Evolutionary conservation across 1,140 invertebrate genomes (phyloP).

Genomic region (Leptopilina boulardi): DNA sequence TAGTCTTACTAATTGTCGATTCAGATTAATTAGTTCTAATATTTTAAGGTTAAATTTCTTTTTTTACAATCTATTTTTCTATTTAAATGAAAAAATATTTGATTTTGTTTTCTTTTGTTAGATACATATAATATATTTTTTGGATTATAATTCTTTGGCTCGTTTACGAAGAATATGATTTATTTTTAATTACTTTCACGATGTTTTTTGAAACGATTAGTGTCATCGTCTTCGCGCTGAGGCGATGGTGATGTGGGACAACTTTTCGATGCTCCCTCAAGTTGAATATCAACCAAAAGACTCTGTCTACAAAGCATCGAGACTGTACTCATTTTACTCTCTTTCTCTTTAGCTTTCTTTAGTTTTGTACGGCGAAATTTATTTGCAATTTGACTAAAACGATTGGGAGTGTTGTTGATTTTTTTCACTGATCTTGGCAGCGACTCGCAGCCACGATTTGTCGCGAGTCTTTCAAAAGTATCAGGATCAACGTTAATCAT

Average conservation of each 20-base stretch:
- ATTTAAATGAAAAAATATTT: slow-evolving; percentile 7
- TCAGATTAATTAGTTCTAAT: neutral
- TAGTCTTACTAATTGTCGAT: neutral
- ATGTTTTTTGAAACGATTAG: slow-evolving; percentile 41
- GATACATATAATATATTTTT: neutral
- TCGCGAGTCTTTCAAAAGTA: slow-evolving; percentile 75
- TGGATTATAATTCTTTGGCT: slow-evolving; percentile 1
- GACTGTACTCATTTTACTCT: slow-evolving; percentile 76
- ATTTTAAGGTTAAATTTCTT: too few relatives aligned
- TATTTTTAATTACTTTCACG: slow-evolving; percentile 37
- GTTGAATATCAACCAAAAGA: slow-evolving; percentile 78
- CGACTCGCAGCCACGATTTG: slow-evolving; percentile 63
- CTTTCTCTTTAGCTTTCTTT: slow-evolving; percentile 71
- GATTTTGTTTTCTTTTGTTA: neutral
- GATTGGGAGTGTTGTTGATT: slow-evolving; percentile 13
- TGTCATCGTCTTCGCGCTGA: slow-evolving; percentile 39
- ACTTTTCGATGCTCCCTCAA: slow-evolving; percentile 51
- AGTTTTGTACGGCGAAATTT: slow-evolving; percentile 79
- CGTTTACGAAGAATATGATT: neutral
- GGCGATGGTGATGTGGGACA: slow-evolving; percentile 46
- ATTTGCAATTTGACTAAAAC: slow-evolving; percentile 77
- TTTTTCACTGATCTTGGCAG: slow-evolving; percentile 58
- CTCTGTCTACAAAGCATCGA: slow-evolving; percentile 82
- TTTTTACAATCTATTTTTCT: neutral
- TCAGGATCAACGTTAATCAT: slow-evolving; percentile 82